Evolutionary conservation across 2,797 vertebrate genomes (phyloP), one percentile per base, ranked within the genome.

Genomic region (Austrolebias charrua): DNA sequence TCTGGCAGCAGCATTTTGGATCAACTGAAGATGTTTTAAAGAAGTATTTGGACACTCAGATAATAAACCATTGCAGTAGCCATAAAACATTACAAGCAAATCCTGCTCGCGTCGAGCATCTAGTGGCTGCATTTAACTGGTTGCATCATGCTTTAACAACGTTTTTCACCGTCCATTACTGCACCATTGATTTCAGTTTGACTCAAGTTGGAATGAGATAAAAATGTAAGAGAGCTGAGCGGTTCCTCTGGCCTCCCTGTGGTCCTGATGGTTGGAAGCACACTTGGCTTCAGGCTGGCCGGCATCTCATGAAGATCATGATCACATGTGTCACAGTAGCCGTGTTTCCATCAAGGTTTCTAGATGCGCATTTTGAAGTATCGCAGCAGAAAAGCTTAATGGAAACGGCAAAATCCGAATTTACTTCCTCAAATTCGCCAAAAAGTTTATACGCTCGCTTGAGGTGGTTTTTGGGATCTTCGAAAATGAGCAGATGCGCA

Each of bases 301-400:
- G 51, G 68, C 76, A 86, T 85, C 83, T 80, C 76, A 82, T 80
- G 83, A 80, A 49, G 38, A 78, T 69, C 55, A 52, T 75, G 80
- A 87, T 79, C 59, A 80, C 80, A 87, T 78, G 81, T 69, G 35
- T 86, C 81, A 80, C 13, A 73, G 64, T n/a, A n/a, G n/a, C n/a
- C n/a, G n/a, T n/a, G n/a, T n/a, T n/a, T n/a, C n/a, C n/a, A n/a
- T n/a, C n/a, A n/a, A n/a, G n/a, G n/a, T n/a, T n/a, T n/a, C n/a
- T n/a, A n/a, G n/a, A n/a, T n/a, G n/a, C n/a, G n/a, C n/a, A n/a
- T n/a, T n/a, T n/a, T n/a, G n/a, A n/a, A n/a, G n/a, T n/a, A n/a
- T n/a, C n/a, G n/a, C n/a, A n/a, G n/a, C n/a, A n/a, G n/a, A n/a
- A n/a, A n/a, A n/a, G n/a, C n/a, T n/a, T n/a, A n/a, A n/a, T n/a